Evolutionary conservation across 2,797 vertebrate species (phyloP).

Genomic region (Betta splendens): DNA sequence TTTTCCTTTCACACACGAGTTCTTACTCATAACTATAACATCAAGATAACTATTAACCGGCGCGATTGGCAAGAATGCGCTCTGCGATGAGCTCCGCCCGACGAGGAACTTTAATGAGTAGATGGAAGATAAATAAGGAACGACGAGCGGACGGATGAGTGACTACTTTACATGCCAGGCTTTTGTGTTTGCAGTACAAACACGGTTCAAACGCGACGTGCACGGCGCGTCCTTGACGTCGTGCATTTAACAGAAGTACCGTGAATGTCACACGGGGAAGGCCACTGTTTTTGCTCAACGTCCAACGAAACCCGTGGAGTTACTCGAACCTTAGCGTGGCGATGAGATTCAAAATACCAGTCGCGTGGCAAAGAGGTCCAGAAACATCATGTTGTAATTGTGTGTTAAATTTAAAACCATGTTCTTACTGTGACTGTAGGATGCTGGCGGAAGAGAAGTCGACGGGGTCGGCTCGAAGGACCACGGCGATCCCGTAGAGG

Average conservation of each 20-base stretch:
- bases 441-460: conserved; percentile 55
- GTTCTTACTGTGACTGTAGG: conserved; percentile 69
- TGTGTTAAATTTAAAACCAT: background rate
- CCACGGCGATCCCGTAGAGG: conserved; percentile 34
- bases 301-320: background rate
- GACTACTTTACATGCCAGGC: too few relatives aligned
- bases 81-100: background rate
- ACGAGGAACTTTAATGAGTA: conserved; percentile 4
- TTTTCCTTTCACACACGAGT: background rate
- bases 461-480: conserved; percentile 57
- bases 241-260: background rate
- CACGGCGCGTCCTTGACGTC: background rate
- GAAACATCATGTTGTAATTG: background rate
- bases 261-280: background rate
- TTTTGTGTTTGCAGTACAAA: too few relatives aligned
- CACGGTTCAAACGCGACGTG: background rate
- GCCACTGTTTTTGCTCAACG: background rate
- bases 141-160: background rate
- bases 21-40: background rate
- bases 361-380: background rate
- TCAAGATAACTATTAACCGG: conserved; percentile 43
- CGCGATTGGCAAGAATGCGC: background rate
- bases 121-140: conserved; percentile 18
- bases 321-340: background rate
- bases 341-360: background rate